These are phyloP conservation scores for Dugesia japonica DNA, from an alignment of 2,888 invertebrate species.

Conservation along the genomic window DNA sequence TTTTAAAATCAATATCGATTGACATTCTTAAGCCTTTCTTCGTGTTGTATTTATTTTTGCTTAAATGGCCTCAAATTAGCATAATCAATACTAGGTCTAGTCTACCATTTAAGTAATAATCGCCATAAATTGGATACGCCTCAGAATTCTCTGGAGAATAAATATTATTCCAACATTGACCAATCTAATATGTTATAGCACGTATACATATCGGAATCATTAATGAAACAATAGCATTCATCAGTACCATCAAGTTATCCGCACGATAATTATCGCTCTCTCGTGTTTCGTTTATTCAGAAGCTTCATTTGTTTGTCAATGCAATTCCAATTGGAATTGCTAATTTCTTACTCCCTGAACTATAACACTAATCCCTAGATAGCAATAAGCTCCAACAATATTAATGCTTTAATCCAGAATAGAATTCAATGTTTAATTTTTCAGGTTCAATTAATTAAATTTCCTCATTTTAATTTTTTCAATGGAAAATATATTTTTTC, in stretches of 20 bases:
- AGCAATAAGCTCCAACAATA: constrained; percentile 16
- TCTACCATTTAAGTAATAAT: constrained; percentile 13
- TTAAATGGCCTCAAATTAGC: constrained; percentile 4
- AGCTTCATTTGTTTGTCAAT: neutral
- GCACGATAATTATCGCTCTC: constrained; percentile 20
- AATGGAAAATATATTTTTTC: neutral
- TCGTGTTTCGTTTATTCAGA: neutral
- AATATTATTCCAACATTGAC: constrained; percentile 9
- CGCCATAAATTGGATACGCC: constrained; percentile 15
- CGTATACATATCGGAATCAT: constrained; percentile 3
- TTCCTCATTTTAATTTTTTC: neutral
- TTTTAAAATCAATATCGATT: no score
- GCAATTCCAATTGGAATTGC: neutral
- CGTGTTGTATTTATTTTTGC: neutral
- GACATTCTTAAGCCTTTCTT: no score
- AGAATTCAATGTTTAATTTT: constrained; percentile 12
- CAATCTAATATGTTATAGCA: neutral
- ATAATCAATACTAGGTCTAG: constrained; percentile 7
- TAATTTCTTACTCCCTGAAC: constrained; percentile 6
- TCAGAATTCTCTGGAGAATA: neutral
- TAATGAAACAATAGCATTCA: constrained; percentile 20
- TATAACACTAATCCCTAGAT: neutral
- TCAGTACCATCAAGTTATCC: neutral
- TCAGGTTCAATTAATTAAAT: constrained; percentile 1
- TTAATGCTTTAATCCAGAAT: constrained; percentile 11